phyloP scores from a whole-genome alignment of 2,888 invertebrate genomes.

The Mythimna albipuncta region DNA sequence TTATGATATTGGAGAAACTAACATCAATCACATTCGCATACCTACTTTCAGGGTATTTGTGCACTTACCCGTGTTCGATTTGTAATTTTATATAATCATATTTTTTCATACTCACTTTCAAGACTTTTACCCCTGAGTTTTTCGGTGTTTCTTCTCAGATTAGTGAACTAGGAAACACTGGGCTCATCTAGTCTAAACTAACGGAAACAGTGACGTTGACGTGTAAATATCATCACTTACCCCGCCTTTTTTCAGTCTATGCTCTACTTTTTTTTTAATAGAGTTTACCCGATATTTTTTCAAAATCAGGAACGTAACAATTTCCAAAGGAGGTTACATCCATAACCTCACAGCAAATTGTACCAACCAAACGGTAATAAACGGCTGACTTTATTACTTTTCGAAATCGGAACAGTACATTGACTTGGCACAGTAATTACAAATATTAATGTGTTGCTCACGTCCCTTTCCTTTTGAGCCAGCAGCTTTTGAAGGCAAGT shows the following conservation, averaged over 20 bases:
- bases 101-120: not conserved
- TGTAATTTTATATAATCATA: too few species aligned
- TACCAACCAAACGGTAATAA: constrained; percentile 17
- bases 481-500: constrained; percentile 35
- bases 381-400: constrained; percentile 36
- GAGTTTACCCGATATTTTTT: not conserved
- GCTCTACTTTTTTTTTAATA: not conserved
- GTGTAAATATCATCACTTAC: not conserved
- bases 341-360: constrained; percentile 16
- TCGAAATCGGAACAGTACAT: constrained; percentile 49
- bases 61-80: too few species aligned
- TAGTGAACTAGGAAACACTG: too few species aligned
- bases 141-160: too few species aligned
- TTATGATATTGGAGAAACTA: too few species aligned
- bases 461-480: constrained; percentile 46
- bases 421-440: constrained; percentile 57
- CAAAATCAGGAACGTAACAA: constrained; percentile 10
- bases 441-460: constrained; percentile 53
- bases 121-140: too few species aligned
- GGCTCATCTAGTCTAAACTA: too few species aligned
- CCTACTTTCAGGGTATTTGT: too few species aligned
- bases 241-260: not conserved
- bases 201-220: too few species aligned
- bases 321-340: constrained; percentile 34
- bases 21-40: too few species aligned